Conservation (phyloP, 1,140 invertebrate genomes). For the Tetramorium simillimum region DNA sequence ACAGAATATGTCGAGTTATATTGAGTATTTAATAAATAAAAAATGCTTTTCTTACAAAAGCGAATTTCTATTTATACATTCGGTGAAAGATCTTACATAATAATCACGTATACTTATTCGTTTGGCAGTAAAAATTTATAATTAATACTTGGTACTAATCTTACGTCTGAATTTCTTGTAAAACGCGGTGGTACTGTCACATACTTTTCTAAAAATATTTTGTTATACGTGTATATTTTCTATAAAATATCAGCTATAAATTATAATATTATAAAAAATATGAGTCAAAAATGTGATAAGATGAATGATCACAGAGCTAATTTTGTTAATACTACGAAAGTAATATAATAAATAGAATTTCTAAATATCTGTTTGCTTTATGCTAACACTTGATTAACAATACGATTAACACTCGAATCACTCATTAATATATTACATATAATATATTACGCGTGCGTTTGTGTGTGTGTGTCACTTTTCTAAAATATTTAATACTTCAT, state of each 20-base stretch:
- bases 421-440: not conserved
- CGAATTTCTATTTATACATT: conserved; percentile 62
- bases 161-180: not conserved
- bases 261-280: conserved; percentile 11
- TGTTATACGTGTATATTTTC: not conserved
- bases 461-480: not conserved
- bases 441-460: not conserved
- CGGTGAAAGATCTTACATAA: conserved; percentile 33
- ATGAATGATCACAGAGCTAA: not conserved
- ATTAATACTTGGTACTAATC: conserved; percentile 19
- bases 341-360: conserved; percentile 67
- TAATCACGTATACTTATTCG: conserved; percentile 32
- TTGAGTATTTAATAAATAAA: conserved; percentile 8
- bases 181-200: not conserved
- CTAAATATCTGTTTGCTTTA: not conserved
- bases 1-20: not conserved
- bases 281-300: not conserved
- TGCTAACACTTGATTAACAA: not conserved
- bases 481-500: not conserved
- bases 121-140: conserved; percentile 48
- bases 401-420: not conserved
- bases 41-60: conserved; percentile 55
- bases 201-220: not conserved
- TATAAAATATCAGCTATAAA: not conserved
- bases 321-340: conserved; percentile 10